phyloP scores from a whole-genome alignment of 2,113 vertebrate species.

The Charina bottae region DNA sequence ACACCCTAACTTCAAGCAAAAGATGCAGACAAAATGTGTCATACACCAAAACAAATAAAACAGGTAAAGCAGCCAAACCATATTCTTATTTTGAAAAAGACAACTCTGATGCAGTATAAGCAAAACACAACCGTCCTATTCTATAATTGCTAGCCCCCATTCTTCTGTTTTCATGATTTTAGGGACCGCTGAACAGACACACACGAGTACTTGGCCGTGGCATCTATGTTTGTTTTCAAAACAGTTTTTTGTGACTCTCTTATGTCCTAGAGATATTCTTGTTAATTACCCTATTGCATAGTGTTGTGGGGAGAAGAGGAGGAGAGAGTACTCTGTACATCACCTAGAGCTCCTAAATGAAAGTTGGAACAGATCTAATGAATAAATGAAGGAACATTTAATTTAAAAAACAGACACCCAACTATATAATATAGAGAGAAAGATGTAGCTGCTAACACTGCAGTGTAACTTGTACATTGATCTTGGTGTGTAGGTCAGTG shows the following conservation, averaged over 20 bases:
- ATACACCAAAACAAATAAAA: background rate
- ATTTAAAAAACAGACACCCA: background rate
- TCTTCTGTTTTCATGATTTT: background rate
- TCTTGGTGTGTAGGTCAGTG: background rate
- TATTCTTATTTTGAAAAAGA: background rate
- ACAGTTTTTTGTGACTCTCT: background rate
- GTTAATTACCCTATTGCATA: background rate
- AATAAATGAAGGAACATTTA: background rate
- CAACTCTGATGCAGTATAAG: background rate
- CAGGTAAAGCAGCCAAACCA: background rate
- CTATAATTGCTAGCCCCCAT: background rate
- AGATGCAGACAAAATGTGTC: background rate
- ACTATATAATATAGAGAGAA: background rate
- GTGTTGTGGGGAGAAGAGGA: background rate
- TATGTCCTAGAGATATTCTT: background rate
- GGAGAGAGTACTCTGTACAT: background rate
- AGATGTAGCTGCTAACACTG: background rate
- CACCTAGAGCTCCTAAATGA: background rate
- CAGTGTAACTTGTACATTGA: background rate
- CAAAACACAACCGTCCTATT: background rate
- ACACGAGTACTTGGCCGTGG: background rate
- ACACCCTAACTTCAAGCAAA: background rate
- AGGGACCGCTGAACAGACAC: background rate
- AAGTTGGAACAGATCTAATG: background rate
- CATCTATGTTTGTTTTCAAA: background rate